Evolutionary conservation across 2,797 vertebrate species (phyloP).

Genomic region (Coluber constrictor): DNA sequence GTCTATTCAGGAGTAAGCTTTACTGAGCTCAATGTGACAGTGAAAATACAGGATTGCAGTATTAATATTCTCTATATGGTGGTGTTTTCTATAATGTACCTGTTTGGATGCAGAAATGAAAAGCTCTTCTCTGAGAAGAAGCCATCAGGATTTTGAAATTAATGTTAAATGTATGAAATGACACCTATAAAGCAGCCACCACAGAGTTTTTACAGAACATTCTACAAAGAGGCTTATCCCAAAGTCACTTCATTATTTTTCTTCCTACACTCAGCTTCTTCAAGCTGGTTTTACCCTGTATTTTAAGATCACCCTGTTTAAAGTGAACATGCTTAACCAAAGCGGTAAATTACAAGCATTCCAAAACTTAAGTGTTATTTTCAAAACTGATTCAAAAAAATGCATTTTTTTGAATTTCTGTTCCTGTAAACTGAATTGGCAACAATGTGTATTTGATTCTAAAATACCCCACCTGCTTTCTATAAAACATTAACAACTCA

Average conservation of each 20-base stretch:
- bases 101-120: constrained; percentile 46
- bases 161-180: constrained; percentile 46
- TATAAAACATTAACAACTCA: neutral
- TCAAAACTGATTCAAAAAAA: constrained; percentile 17
- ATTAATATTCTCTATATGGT: neutral
- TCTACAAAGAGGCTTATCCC: constrained; percentile 27
- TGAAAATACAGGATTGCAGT: neutral
- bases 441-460: constrained; percentile 10
- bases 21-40: neutral
- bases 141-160: constrained; percentile 31
- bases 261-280: constrained; percentile 39
- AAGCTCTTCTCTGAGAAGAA: neutral
- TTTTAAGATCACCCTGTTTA: constrained; percentile 41
- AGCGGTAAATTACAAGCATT: constrained; percentile 57
- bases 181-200: constrained; percentile 24
- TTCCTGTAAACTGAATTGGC: constrained; percentile 16
- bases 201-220: constrained; percentile 56
- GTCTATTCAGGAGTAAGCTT: neutral
- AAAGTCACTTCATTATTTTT: constrained; percentile 50
- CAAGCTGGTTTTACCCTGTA: constrained; percentile 47
- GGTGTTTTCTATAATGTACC: constrained; percentile 46
- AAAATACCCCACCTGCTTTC: neutral
- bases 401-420: neutral
- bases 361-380: constrained; percentile 20
- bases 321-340: constrained; percentile 50